phyloP scores from a whole-genome alignment of 2,797 vertebrate genomes.

The Tauraco hartlaubi region DNA sequence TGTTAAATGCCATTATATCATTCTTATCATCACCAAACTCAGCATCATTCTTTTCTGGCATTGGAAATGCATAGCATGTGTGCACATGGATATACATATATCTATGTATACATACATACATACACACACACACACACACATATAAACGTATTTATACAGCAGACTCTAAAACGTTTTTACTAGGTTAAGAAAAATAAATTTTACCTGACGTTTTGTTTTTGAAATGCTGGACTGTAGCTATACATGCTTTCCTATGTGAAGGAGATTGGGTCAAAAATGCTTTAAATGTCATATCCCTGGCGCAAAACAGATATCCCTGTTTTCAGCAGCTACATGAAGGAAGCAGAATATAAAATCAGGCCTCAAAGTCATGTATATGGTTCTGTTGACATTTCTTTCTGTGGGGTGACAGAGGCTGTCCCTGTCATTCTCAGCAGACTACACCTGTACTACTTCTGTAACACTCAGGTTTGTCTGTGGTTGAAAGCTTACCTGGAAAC shows the following conservation, averaged over 20 bases:
- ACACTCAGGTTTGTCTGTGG: neutral
- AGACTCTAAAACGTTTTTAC: neutral
- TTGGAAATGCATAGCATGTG: neutral
- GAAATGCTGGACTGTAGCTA: neutral
- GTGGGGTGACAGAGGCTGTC: conserved; percentile 7
- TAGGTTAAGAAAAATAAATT: conserved; percentile 16
- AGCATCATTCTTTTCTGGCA: neutral
- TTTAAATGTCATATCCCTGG: conserved; percentile 59
- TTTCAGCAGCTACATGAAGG: conserved; percentile 37
- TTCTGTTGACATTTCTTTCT: conserved; percentile 46
- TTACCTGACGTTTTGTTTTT: conserved; percentile 40
- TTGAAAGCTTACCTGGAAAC: conserved; percentile 49
- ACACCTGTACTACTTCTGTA: conserved; percentile 58
- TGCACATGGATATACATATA: neutral
- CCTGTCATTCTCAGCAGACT: conserved; percentile 18
- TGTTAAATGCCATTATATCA: neutral
- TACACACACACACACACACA: neutral
- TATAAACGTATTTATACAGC: neutral
- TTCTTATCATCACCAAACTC: neutral
- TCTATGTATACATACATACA: neutral
- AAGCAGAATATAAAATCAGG: conserved; percentile 48
- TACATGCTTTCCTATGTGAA: conserved; percentile 29
- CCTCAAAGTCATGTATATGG: conserved; percentile 38
- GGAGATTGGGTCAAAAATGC: conserved; percentile 61
- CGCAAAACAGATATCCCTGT: conserved; percentile 62